A percentile compares a stretch with the other conserved stretches of the same genome.
Conservation (phyloP, 1,140 invertebrate species). For the Tetramorium alpestre region DNA sequence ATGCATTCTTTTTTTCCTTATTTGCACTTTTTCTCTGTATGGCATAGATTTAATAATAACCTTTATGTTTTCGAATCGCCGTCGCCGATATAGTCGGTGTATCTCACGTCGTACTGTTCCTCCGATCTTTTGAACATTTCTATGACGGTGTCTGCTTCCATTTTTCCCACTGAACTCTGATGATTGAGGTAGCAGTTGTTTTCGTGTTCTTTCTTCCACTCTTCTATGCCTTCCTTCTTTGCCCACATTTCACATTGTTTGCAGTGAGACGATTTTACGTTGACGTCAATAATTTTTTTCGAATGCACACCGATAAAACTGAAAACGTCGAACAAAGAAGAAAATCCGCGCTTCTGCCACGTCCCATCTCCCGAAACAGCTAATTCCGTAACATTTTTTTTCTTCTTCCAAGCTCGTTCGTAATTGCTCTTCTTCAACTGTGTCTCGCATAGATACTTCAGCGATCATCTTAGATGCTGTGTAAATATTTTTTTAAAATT, state of each 20-base stretch:
- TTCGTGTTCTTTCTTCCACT: neutral
- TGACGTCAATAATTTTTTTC: neutral
- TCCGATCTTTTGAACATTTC: neutral
- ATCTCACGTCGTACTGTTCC: neutral
- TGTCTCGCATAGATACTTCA: neutral
- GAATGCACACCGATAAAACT: neutral
- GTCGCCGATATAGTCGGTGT: neutral
- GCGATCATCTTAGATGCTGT: neutral
- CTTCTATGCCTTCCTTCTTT: neutral
- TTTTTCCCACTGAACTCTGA: neutral
- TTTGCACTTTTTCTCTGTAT: neutral
- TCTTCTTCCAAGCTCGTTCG: neutral
- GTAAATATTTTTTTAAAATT: neutral
- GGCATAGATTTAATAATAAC: neutral
- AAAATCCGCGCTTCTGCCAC: neutral
- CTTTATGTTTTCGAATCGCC: neutral
- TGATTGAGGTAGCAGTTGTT: neutral
- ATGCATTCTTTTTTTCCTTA: neutral
- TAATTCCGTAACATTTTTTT: neutral
- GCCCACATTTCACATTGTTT: neutral
- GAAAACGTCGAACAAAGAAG: neutral
- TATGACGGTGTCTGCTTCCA: neutral
- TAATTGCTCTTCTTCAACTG: neutral
- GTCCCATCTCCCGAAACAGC: neutral
- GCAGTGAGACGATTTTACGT: neutral